Evolutionary conservation across 2,888 invertebrate species (phyloP), one percentile per base, ranked within the genome.

Genomic region (Drosophila anceps): DNA sequence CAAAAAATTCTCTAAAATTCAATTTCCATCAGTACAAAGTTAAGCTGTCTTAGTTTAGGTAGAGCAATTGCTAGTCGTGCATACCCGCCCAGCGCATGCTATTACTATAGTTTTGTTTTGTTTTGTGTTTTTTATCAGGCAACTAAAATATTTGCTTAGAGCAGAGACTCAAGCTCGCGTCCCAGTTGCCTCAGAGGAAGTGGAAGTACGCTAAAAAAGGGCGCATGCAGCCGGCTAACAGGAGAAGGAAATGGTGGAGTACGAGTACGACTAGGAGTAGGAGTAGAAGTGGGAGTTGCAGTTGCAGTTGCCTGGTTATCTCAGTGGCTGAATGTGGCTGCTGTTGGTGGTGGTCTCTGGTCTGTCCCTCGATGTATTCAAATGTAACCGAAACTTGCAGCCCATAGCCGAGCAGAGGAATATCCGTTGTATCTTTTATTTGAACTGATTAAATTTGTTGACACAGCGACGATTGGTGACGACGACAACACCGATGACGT

Each of bases 381-480:
- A 84, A 87, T 84, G 86, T 68, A 82, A 80, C 73, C 66, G 71
- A 82, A 72, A 62, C 76, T 69, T n/a, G 43, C 53, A 33, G 43
- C 51, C 64, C 60, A 46, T 54, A 54, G 72, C 37, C 31, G 44
- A 13, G 27, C 57, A 2, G 39, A 24, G 57, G 44, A 54, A 55
- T 75, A 66, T 53, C 66, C 66, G 67, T 61, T 79, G 77, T 73
- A 61, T 69, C 69, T 69, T 69, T 62, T 89, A 79, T 84, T 84
- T 89, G 90, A 89, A 79, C 84, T 84, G 84, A 84, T 84, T 84
- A 84, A 87, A 82, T 63, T 63, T 84, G 76, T 85, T 85, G 85
- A 88, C 83, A 82, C 80, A 87, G 69, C 73, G 57, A 66, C 69
- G 79, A 82, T 80, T 71, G 74, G 60, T 80, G 67, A 76, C 65